Evolutionary conservation across 2,888 invertebrate genomes (phyloP).

Genomic region (Heliconius sara): DNA sequence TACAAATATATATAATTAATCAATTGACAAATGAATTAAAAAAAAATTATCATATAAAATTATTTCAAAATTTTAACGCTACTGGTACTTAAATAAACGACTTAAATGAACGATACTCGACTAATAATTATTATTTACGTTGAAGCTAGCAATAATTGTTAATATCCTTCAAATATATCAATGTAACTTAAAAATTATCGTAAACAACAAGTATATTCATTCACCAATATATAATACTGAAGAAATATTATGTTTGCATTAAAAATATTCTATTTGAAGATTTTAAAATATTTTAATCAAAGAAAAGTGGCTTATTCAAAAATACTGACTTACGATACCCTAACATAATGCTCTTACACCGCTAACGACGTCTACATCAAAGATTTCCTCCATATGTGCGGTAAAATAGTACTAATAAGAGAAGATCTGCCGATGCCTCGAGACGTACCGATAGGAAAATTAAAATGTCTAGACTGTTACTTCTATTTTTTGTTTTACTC

Average conservation of each 20-base stretch:
- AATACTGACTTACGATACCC: conserved; percentile 49
- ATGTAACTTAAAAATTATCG: neutral
- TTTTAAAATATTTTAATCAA: conserved; percentile 44
- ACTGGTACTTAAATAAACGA: too few relatives aligned
- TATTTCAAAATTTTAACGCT: too few relatives aligned
- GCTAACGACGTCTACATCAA: conserved; percentile 78
- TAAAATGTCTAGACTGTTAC: conserved; percentile 81
- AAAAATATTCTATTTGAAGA: conserved; percentile 25
- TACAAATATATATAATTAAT: too few relatives aligned
- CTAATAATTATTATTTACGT: too few relatives aligned
- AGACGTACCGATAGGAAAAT: conserved; percentile 79
- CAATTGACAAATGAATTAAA: too few relatives aligned
- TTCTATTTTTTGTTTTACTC: conserved; percentile 69
- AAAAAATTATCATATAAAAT: too few relatives aligned
- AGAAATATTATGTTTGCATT: conserved; percentile 1
- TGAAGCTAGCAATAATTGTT: too few relatives aligned
- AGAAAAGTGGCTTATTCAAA: conserved; percentile 50
- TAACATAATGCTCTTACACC: conserved; percentile 68
- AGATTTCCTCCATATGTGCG: conserved; percentile 75
- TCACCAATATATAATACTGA: neutral
- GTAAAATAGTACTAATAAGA: conserved; percentile 68
- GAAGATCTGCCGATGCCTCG: conserved; percentile 72
- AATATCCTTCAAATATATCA: too few relatives aligned
- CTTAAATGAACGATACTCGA: too few relatives aligned
- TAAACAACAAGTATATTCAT: neutral